Conservation (phyloP, 2,888 invertebrate genomes). For the Harmothoe impar region DNA sequence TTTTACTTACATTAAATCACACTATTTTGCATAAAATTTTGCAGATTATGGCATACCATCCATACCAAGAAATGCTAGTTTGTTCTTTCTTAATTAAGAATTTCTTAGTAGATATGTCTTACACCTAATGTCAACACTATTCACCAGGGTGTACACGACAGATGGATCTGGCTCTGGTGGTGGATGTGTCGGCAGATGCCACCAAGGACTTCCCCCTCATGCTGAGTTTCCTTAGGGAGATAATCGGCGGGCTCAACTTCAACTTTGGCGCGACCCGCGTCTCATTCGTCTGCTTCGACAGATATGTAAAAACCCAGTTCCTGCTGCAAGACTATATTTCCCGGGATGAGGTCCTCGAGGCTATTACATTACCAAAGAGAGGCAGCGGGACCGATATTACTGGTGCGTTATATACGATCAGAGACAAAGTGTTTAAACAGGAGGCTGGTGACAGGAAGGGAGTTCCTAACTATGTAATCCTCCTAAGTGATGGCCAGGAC, state of each 20-base stretch:
- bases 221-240: slow-evolving; percentile 14
- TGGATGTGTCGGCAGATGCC: slow-evolving; percentile 49
- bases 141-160: slow-evolving; percentile 44
- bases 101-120: no score
- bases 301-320: slow-evolving; percentile 33
- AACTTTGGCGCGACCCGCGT: slow-evolving; percentile 49
- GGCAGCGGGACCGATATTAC: slow-evolving; percentile 37
- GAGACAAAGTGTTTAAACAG: slow-evolving; percentile 33
- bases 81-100: no score
- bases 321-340: slow-evolving; percentile 12
- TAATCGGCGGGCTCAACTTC: slow-evolving; percentile 56
- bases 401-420: not conserved
- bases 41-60: no score
- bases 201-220: slow-evolving; percentile 1
- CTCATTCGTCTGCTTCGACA: slow-evolving; percentile 56
- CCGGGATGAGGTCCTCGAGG: slow-evolving; percentile 48
- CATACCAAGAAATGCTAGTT: no score
- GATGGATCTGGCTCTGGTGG: slow-evolving; percentile 57
- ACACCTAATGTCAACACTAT: no score
- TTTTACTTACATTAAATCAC: no score
- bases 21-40: no score
- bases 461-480: slow-evolving; percentile 55
- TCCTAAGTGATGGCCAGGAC: slow-evolving; percentile 56
- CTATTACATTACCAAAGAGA: slow-evolving; percentile 20
- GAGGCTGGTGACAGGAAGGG: slow-evolving; percentile 40